A percentile compares a stretch with the other conserved stretches of the same genome.
These are phyloP conservation scores for Ceraclea dissimilis DNA, from an alignment of 2,888 invertebrate genomes.

Conservation along the genomic window DNA sequence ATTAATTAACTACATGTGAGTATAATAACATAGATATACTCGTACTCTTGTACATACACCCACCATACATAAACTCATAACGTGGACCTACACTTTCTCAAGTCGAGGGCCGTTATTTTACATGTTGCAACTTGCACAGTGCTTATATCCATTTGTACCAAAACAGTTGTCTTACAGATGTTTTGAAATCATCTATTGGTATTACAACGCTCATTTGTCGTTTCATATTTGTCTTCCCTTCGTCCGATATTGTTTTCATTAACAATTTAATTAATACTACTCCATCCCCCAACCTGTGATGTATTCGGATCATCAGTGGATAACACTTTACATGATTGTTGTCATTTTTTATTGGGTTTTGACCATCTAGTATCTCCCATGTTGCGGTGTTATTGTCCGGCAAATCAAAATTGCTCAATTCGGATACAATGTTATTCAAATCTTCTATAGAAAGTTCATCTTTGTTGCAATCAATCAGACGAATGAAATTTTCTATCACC, in stretches of 20 bases:
- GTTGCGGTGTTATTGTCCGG: constrained; percentile 41
- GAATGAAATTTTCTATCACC: constrained; percentile 39
- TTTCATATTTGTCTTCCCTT: constrained; percentile 16
- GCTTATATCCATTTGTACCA: too few species aligned
- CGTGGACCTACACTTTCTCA: too few species aligned
- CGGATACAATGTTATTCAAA: constrained; percentile 36
- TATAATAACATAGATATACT: too few species aligned
- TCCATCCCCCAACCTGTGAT: constrained; percentile 50
- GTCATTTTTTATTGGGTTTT: constrained; percentile 27
- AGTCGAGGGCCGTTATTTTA: too few species aligned
- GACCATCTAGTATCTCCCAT: constrained; percentile 46
- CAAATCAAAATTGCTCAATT: constrained; percentile 36
- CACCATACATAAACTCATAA: too few species aligned
- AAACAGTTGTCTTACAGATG: constrained; percentile 1
- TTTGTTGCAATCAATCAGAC: constrained; percentile 34
- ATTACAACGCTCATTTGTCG: not conserved
- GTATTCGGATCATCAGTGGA: constrained; percentile 46
- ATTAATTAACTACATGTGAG: not conserved
- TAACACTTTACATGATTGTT: constrained; percentile 28
- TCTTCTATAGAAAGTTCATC: constrained; percentile 31
- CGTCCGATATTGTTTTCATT: constrained; percentile 40
- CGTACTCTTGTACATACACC: not conserved
- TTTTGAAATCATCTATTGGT: not conserved
- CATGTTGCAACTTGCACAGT: too few species aligned
- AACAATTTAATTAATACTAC: constrained; percentile 44